These are phyloP conservation scores for Urocyon cinereoargenteus DNA, from an alignment of 2,797 vertebrate species.

Conservation along the genomic window DNA sequence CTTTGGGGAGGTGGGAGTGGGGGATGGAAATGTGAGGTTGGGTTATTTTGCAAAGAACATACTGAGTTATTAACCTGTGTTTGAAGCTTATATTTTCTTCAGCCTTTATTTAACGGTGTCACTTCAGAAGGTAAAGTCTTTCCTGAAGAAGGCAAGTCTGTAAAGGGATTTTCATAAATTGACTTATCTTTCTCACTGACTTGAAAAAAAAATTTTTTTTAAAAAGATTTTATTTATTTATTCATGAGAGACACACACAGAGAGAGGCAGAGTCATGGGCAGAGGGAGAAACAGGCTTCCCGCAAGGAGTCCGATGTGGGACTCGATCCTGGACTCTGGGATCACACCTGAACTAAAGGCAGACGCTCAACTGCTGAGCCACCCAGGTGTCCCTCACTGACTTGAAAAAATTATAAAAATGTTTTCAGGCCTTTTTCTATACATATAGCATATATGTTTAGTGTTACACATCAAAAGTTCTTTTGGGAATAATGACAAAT, in stretches of 20 bases:
- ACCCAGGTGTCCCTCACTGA: background rate
- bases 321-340: too few relatives aligned
- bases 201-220: background rate
- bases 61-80: constrained; percentile 36
- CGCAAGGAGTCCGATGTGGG: too few relatives aligned
- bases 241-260: too few relatives aligned
- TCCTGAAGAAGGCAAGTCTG: constrained; percentile 20
- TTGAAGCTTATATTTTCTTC: constrained; percentile 37
- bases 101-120: background rate
- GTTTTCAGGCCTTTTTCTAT: constrained; percentile 63
- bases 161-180: constrained; percentile 39
- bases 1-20: background rate
- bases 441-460: background rate
- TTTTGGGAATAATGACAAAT: constrained; percentile 55
- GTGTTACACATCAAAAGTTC: constrained; percentile 19
- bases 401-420: constrained; percentile 61
- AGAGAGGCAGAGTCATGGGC: too few relatives aligned
- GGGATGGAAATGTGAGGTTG: background rate
- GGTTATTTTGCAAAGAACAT: constrained; percentile 21
- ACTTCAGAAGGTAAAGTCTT: constrained; percentile 54
- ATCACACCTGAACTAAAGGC: too few relatives aligned
- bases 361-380: too few relatives aligned
- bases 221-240: too few relatives aligned
- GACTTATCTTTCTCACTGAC: constrained; percentile 54
- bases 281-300: too few relatives aligned